phyloP scores from a whole-genome alignment of 2,113 vertebrate species.

The Globicephala melas region DNA sequence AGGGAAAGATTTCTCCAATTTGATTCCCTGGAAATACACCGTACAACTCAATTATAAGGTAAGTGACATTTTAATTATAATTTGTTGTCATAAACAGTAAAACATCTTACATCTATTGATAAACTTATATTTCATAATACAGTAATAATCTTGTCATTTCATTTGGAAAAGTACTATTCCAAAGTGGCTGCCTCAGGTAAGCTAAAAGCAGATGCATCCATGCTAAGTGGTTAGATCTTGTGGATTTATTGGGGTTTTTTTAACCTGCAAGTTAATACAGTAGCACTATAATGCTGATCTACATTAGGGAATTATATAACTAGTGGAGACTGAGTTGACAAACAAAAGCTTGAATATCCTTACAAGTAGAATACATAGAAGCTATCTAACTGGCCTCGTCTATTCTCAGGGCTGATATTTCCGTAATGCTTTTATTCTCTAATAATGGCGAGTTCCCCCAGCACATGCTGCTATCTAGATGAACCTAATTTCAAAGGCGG shows the following conservation, averaged over 20 bases:
- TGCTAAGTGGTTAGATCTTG: neutral
- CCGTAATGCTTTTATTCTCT: constrained; percentile 49
- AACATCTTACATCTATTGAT: neutral
- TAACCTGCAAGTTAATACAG: constrained; percentile 6
- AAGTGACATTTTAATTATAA: constrained; percentile 52
- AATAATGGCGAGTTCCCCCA: neutral
- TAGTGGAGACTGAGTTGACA: neutral
- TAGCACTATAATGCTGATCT: neutral
- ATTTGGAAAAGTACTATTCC: constrained; percentile 38
- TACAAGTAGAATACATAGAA: constrained; percentile 32
- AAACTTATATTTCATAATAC: constrained; percentile 26
- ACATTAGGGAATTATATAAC: neutral
- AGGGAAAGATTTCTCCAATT: constrained; percentile 24
- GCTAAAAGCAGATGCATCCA: neutral
- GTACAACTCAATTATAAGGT: constrained; percentile 43
- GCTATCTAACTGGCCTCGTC: constrained; percentile 14
- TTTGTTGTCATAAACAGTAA: neutral
- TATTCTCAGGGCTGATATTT: neutral
- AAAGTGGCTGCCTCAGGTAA: neutral
- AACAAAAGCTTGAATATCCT: constrained; percentile 38
- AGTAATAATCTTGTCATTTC: neutral
- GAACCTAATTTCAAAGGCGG: constrained; percentile 65
- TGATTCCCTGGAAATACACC: constrained; percentile 11
- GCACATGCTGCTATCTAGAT: constrained; percentile 51
- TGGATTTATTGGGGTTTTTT: neutral